phyloP scores from a whole-genome alignment of 2,888 invertebrate genomes.

The Macrosiphum euphorbiae region DNA sequence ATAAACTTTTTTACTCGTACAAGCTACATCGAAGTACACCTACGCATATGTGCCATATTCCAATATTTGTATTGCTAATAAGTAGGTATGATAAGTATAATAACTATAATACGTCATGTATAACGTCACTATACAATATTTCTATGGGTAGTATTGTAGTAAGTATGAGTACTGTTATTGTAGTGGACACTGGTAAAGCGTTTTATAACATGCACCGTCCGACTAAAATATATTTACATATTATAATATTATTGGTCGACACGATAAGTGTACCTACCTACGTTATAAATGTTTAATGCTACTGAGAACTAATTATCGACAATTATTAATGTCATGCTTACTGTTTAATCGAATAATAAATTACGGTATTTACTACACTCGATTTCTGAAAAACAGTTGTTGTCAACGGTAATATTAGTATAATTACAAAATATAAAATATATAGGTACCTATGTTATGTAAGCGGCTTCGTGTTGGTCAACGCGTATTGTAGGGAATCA shows the following conservation, averaged over 20 bases:
- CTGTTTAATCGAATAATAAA: slow-evolving; percentile 22
- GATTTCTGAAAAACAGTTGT: not conserved
- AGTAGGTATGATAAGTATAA: not conserved
- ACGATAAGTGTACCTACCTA: not conserved
- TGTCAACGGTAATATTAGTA: not conserved
- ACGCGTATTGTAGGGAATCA: not conserved
- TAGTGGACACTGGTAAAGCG: not conserved
- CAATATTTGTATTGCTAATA: not conserved
- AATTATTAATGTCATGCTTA: not conserved
- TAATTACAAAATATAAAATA: not conserved
- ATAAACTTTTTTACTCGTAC: not conserved
- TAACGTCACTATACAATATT: not conserved
- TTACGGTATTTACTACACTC: not conserved
- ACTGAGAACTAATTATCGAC: not conserved
- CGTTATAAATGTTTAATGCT: not conserved
- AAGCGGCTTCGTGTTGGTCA: not conserved
- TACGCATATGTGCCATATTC: not conserved
- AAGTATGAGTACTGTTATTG: not conserved
- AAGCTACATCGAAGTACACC: not conserved
- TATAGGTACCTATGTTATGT: not conserved
- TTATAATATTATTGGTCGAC: not conserved
- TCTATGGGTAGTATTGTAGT: not conserved
- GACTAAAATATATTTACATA: not conserved
- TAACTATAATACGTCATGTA: not conserved
- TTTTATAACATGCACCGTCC: not conserved